Evolutionary conservation across 2,888 invertebrate species (phyloP).

Genomic region (Coecobrya sp.): DNA sequence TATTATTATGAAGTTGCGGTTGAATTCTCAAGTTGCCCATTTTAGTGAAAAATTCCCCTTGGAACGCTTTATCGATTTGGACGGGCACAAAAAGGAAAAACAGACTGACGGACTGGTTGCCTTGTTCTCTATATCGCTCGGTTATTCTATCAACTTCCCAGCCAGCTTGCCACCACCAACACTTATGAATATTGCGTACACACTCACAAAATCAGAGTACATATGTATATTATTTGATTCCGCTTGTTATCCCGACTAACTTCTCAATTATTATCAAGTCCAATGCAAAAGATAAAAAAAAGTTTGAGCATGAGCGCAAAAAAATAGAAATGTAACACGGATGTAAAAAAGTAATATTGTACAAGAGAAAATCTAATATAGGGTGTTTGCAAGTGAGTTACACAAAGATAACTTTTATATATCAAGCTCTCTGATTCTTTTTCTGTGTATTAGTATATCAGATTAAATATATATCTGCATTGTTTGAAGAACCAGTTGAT

Average conservation of each 20-base stretch:
- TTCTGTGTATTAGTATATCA: background rate
- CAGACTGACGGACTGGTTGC: slow-evolving; percentile 48
- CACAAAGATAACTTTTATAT: background rate
- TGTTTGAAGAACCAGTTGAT: slow-evolving; percentile 55
- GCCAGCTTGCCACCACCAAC: slow-evolving; percentile 8
- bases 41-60: slow-evolving; percentile 76
- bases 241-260: background rate
- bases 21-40: slow-evolving; percentile 79
- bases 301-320: background rate
- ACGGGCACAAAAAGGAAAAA: slow-evolving; percentile 66
- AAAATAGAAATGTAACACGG: background rate
- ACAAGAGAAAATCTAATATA: background rate
- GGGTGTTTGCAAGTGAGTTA: background rate
- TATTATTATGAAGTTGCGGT: slow-evolving; percentile 67
- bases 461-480: slow-evolving; percentile 15
- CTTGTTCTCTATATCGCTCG: background rate
- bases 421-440: background rate
- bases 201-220: background rate
- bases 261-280: background rate
- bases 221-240: no score
- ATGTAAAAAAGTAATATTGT: slow-evolving; percentile 17
- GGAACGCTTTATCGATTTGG: slow-evolving; percentile 80
- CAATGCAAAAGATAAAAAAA: slow-evolving; percentile 23
- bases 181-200: background rate
- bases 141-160: slow-evolving; percentile 76